Conservation (phyloP, 2,113 vertebrate genomes). For the Petrocephalus microphthalmus region DNA sequence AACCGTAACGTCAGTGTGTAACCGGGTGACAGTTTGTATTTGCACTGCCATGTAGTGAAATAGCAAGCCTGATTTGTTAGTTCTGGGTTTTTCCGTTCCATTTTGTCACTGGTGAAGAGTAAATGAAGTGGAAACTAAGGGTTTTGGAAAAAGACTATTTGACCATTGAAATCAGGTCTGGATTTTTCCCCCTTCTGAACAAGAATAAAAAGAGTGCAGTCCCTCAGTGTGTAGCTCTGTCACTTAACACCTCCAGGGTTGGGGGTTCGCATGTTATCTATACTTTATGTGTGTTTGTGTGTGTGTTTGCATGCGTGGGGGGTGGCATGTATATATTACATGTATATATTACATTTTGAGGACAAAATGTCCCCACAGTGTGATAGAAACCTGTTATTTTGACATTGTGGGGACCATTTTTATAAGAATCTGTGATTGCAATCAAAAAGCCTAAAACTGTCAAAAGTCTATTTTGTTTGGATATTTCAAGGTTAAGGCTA, state of each 20-base stretch:
- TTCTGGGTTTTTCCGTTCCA: not conserved
- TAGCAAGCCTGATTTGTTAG: not conserved
- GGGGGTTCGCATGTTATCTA: not conserved
- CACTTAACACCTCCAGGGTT: not conserved
- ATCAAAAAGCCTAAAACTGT: not conserved
- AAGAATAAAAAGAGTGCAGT: not conserved
- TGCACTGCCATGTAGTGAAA: not conserved
- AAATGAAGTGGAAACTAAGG: not conserved
- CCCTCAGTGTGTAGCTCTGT: not conserved
- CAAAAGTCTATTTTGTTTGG: not conserved
- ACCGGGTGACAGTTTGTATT: not conserved
- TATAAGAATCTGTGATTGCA: not conserved
- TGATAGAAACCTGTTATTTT: not conserved
- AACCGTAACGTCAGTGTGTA: not conserved
- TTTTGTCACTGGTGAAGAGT: not conserved
- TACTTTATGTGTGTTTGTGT: not conserved
- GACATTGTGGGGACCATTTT: not conserved
- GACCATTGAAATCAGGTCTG: not conserved
- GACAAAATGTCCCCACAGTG: not conserved
- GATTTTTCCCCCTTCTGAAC: not conserved
- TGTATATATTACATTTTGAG: not conserved
- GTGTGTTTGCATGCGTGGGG: not conserved
- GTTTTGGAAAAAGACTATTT: not conserved
- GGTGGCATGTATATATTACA: fast-evolving
- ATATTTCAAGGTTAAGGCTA: not conserved